These are phyloP conservation scores for Neoascia interrupta DNA, from an alignment of 2,888 invertebrate genomes.

Conservation along the genomic window DNA sequence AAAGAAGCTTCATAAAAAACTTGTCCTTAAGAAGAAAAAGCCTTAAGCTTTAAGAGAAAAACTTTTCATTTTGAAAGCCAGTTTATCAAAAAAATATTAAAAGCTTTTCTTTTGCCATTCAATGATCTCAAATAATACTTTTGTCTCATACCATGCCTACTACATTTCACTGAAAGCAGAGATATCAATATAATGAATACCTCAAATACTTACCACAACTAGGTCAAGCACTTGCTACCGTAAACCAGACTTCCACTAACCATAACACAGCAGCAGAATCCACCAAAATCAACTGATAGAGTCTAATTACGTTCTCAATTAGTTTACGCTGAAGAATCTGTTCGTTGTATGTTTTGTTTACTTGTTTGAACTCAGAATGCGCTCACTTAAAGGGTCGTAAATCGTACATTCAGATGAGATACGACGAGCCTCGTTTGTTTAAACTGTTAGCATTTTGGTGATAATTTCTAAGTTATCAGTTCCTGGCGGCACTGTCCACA, in stretches of 20 bases:
- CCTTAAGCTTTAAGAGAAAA: too few species aligned
- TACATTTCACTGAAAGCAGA: too few species aligned
- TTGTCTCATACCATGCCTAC: too few species aligned
- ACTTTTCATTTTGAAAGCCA: too few species aligned
- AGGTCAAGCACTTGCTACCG: slow-evolving; percentile 23
- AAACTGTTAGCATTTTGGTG: slow-evolving; percentile 48
- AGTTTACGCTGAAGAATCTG: slow-evolving; percentile 43
- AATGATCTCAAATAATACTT: too few species aligned
- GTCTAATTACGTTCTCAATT: slow-evolving; percentile 61
- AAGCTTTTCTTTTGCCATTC: too few species aligned
- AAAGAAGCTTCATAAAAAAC: too few species aligned
- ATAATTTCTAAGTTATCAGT: slow-evolving; percentile 26
- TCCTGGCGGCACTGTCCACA: not conserved
- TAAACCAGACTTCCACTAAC: slow-evolving; percentile 15
- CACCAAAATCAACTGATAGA: slow-evolving; percentile 52
- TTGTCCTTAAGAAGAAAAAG: too few species aligned
- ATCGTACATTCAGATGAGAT: slow-evolving; percentile 14
- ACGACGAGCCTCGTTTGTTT: slow-evolving; percentile 18
- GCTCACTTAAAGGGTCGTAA: slow-evolving; percentile 31
- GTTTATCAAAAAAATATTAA: too few species aligned
- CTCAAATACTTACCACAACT: slow-evolving; percentile 10
- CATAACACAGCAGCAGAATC: slow-evolving; percentile 28
- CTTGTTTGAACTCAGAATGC: slow-evolving; percentile 10
- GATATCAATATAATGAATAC: too few species aligned
- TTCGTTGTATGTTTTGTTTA: slow-evolving; percentile 5